Conservation (phyloP, 2,113 vertebrate species). For the Corvus cornix region DNA sequence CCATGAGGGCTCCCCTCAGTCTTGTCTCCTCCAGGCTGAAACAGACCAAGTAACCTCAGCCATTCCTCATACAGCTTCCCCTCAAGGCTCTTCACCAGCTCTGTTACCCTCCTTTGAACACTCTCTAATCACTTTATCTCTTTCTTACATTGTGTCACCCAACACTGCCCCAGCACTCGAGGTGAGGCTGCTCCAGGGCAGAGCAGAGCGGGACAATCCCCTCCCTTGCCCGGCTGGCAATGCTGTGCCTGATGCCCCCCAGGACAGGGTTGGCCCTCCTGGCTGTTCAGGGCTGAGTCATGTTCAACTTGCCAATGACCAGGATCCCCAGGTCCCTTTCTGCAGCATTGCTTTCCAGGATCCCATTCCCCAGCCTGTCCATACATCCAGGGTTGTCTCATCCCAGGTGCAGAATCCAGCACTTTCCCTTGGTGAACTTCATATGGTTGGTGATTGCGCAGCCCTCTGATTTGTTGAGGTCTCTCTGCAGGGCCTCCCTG, state of each 20-base stretch:
- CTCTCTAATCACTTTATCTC: neutral
- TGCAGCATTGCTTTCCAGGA: rapidly evolving
- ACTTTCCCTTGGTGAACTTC: neutral
- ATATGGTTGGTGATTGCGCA: rapidly evolving
- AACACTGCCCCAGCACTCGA: rapidly evolving
- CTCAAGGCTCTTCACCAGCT: neutral
- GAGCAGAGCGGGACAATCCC: neutral
- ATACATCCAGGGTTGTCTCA: rapidly evolving
- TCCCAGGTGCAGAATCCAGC: rapidly evolving
- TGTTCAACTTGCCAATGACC: rapidly evolving
- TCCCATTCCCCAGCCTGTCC: neutral
- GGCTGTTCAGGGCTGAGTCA: neutral
- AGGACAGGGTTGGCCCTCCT: neutral
- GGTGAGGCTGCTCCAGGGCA: rapidly evolving
- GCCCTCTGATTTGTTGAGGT: neutral
- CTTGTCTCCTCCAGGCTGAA: neutral
- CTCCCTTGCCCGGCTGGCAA: rapidly evolving
- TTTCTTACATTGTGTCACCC: rapidly evolving
- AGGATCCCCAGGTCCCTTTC: neutral
- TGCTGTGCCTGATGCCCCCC: neutral
- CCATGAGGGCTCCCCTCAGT: neutral
- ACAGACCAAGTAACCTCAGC: neutral
- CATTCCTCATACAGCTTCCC: rapidly evolving
- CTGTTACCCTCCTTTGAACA: neutral
- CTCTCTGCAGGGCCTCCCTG: rapidly evolving